Evolutionary conservation across 2,797 vertebrate species (phyloP).

Genomic region (Cyprinella venusta): DNA sequence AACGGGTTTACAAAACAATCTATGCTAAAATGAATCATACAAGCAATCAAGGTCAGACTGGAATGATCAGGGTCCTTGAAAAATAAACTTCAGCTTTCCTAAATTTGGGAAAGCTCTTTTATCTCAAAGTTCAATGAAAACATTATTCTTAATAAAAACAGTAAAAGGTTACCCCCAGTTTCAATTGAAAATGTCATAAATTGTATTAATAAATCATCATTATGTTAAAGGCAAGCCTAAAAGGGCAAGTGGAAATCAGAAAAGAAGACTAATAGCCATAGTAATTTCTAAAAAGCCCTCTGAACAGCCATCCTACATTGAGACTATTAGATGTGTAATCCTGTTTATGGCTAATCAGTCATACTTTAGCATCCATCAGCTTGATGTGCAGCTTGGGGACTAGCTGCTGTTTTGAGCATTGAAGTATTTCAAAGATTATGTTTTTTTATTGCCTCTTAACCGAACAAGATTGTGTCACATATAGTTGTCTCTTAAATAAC

Average conservation of each 20-base stretch:
- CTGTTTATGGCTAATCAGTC: conserved; percentile 41
- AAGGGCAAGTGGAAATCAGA: conserved; percentile 23
- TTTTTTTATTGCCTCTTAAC: conserved; percentile 16
- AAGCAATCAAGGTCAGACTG: background rate
- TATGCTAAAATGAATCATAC: background rate
- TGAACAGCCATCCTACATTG: background rate
- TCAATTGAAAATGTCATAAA: conserved; percentile 5
- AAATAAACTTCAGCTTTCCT: background rate
- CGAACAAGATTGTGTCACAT: conserved; percentile 22
- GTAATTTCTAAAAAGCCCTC: conserved; percentile 29
- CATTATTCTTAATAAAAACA: background rate
- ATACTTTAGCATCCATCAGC: conserved; percentile 37
- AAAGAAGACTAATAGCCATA: conserved; percentile 3
- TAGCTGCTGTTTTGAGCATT: conserved; percentile 29
- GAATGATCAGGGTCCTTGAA: background rate
- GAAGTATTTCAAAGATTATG: conserved; percentile 12
- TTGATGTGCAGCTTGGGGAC: conserved; percentile 13
- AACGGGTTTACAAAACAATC: background rate
- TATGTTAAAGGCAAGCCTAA: conserved; percentile 8
- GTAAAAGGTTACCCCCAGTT: background rate
- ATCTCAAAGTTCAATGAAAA: background rate
- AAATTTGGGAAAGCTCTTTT: background rate
- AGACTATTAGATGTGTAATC: conserved; percentile 42
- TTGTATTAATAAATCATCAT: conserved; percentile 11
- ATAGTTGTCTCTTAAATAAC: background rate